Conservation (phyloP, 1,140 invertebrate genomes). For the Holcopasites calliopsidis region DNA sequence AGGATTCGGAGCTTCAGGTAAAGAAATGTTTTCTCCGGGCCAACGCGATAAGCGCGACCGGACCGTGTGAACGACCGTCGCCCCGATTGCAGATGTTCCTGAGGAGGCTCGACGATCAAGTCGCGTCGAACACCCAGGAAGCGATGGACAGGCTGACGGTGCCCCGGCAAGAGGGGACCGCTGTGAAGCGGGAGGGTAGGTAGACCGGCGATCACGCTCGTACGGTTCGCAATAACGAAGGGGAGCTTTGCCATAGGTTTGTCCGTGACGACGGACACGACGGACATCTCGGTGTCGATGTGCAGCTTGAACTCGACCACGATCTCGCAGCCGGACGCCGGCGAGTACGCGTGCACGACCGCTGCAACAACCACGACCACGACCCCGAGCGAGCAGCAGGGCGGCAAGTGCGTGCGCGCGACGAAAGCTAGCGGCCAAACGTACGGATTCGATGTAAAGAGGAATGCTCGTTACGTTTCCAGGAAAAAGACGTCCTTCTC, state of each 20-base stretch:
- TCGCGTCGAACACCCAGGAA: conserved; percentile 71
- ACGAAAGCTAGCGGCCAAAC: not conserved
- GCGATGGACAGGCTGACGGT: conserved; percentile 73
- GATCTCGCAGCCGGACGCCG: conserved; percentile 78
- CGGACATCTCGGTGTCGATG: conserved; percentile 81
- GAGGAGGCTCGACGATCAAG: conserved; percentile 81
- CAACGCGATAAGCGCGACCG: too few species aligned
- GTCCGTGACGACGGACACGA: conserved; percentile 80
- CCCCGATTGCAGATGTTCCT: conserved; percentile 79
- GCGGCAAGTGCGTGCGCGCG: conserved; percentile 66
- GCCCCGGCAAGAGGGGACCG: conserved; percentile 73
- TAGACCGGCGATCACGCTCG: conserved; percentile 18
- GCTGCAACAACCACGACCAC: too few species aligned
- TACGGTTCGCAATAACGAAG: too few species aligned
- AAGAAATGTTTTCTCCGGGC: conserved; percentile 15
- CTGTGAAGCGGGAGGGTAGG: conserved; percentile 80
- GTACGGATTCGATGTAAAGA: not conserved
- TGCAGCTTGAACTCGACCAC: conserved; percentile 81
- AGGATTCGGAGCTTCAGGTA: conserved; percentile 89
- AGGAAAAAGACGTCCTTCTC: conserved; percentile 76
- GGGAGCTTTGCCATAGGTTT: conserved; percentile 77
- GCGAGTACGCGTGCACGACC: conserved; percentile 80
- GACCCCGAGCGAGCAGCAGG: conserved; percentile 70
- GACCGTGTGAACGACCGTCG: not conserved
- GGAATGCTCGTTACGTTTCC: conserved; percentile 21